phyloP scores from a whole-genome alignment of 2,113 vertebrate genomes.

The Nothobranchius kuhntae region DNA sequence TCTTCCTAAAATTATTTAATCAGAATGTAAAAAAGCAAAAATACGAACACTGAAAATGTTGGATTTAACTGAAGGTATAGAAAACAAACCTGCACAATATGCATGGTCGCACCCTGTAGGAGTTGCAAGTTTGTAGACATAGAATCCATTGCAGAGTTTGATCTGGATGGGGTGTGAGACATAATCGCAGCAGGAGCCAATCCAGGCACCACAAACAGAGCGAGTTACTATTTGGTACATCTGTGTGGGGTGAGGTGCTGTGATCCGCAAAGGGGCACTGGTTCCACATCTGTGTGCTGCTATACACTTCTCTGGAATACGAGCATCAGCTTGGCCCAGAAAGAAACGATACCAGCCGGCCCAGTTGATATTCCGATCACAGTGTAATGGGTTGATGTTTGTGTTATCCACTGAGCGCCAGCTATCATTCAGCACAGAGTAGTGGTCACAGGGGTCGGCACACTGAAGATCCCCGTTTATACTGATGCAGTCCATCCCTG shows the following conservation, averaged over 20 bases:
- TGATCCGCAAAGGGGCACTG: conserved; percentile 37
- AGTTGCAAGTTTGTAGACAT: conserved; percentile 58
- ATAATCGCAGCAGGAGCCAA: fast-evolving
- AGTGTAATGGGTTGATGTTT: fast-evolving
- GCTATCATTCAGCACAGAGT: conserved; percentile 44
- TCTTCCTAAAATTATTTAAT: no score
- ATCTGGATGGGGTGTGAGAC: conserved; percentile 21
- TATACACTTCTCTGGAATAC: conserved; percentile 57
- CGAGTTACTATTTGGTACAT: conserved; percentile 27
- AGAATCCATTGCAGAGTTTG: conserved; percentile 56
- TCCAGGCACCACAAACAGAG: neutral
- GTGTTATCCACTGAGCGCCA: conserved; percentile 55
- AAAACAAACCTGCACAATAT: conserved; percentile 57
- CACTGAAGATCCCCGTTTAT: conserved; percentile 11
- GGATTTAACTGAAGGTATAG: no score
- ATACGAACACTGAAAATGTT: no score
- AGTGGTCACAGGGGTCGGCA: conserved; percentile 52
- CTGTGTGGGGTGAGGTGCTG: conserved; percentile 42
- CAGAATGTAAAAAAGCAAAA: no score
- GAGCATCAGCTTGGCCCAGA: conserved; percentile 24
- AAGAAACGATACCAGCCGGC: conserved; percentile 65
- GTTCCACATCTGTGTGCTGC: conserved; percentile 43
- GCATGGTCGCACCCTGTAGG: fast-evolving
- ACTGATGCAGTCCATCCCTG: conserved; percentile 49
- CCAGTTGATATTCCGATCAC: conserved; percentile 1